A percentile compares a stretch with the other conserved stretches of the same genome.
Conservation (phyloP, 1,140 invertebrate species). For the Polypedilum pembai region DNA sequence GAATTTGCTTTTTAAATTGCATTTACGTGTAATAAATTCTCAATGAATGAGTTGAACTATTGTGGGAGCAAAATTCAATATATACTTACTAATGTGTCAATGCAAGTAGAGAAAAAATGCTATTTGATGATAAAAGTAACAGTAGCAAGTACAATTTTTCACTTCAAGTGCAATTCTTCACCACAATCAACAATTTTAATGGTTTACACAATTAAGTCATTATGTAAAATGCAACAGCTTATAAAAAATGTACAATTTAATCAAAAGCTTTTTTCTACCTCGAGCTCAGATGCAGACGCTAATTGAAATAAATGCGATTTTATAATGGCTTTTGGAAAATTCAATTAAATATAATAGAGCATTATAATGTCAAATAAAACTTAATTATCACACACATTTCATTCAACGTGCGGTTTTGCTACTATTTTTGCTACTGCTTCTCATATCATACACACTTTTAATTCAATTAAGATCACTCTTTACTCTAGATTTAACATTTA, state of each 20-base stretch:
- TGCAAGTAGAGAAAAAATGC: too few relatives aligned
- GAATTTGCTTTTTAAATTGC: too few relatives aligned
- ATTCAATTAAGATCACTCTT: background rate
- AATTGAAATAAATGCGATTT: conserved; percentile 7
- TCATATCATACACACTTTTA: background rate
- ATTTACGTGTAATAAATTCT: too few relatives aligned
- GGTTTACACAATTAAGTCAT: conserved; percentile 6
- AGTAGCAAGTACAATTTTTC: too few relatives aligned
- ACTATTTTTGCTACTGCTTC: background rate
- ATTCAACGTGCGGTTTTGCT: background rate
- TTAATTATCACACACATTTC: background rate
- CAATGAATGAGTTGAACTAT: too few relatives aligned
- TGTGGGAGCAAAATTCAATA: too few relatives aligned
- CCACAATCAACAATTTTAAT: too few relatives aligned
- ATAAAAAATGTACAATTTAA: background rate
- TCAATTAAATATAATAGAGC: conserved; percentile 14
- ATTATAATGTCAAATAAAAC: conserved; percentile 19
- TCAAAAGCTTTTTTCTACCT: background rate
- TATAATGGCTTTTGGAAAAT: conserved; percentile 1
- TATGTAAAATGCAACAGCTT: background rate
- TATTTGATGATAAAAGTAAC: too few relatives aligned
- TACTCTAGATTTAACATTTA: background rate
- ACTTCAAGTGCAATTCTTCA: too few relatives aligned
- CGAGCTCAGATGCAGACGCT: background rate
- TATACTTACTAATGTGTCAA: too few relatives aligned